These are phyloP conservation scores for Nothura maculosa DNA, from an alignment of 2,797 vertebrate species.

Conservation along the genomic window DNA sequence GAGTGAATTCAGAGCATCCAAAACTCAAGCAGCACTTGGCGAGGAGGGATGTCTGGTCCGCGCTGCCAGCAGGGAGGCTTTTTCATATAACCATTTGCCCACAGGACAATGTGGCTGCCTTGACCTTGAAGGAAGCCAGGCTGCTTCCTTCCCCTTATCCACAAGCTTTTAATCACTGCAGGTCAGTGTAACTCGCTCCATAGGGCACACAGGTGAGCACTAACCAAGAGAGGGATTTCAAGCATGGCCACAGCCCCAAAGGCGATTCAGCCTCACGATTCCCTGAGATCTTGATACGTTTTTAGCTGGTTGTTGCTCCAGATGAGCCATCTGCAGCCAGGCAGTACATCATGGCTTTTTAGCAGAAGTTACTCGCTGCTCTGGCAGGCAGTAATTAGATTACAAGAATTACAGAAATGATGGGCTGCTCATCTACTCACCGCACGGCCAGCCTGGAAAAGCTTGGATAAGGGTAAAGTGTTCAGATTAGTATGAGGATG, in stretches of 20 bases:
- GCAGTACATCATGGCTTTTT: conserved; percentile 5
- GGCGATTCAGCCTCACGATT: not conserved
- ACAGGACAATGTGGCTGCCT: not conserved
- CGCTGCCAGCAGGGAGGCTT: not conserved
- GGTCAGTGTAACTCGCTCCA: not conserved
- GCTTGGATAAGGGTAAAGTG: conserved; percentile 40
- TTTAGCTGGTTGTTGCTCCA: not conserved
- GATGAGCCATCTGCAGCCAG: conserved; percentile 9
- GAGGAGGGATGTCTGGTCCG: not conserved
- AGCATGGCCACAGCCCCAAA: not conserved
- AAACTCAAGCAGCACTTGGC: not conserved
- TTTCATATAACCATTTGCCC: not conserved
- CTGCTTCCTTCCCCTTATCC: not conserved
- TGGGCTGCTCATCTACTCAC: conserved; percentile 36
- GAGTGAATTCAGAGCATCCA: not conserved
- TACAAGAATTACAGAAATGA: conserved; percentile 30
- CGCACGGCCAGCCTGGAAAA: conserved; percentile 12
- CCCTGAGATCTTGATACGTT: not conserved
- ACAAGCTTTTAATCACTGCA: not conserved
- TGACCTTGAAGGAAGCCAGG: not conserved
- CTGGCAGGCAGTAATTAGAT: conserved; percentile 64
- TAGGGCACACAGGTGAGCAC: not conserved
- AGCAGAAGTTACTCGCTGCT: conserved; percentile 22
- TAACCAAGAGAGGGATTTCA: not conserved
- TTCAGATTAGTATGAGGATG: conserved; percentile 49